These are phyloP conservation scores for Amphiprion ocellaris DNA, from an alignment of 2,113 vertebrate genomes.

Conservation along the genomic window DNA sequence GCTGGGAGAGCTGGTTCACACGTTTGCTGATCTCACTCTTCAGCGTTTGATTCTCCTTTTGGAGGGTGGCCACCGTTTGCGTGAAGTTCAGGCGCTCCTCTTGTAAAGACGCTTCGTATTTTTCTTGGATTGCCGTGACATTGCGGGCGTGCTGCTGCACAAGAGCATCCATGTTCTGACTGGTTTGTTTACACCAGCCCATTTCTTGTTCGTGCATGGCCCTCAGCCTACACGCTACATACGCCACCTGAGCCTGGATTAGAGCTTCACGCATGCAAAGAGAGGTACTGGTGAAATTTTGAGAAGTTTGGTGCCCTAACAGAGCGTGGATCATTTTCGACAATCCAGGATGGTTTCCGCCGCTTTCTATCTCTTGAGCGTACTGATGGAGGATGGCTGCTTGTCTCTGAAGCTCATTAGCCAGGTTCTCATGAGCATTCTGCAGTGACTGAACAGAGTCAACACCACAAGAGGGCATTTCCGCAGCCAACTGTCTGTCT, in stretches of 20 bases:
- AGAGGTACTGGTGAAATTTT: conserved; percentile 82
- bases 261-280: conserved; percentile 92
- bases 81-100: conserved; percentile 88
- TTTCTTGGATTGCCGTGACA: conserved; percentile 83
- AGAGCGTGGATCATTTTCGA: conserved; percentile 84
- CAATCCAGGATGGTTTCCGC: conserved; percentile 82
- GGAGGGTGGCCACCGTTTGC: conserved; percentile 82
- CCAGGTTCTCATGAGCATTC: conserved; percentile 87
- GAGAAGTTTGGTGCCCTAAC: conserved; percentile 77
- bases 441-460: conserved; percentile 81
- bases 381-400: conserved; percentile 87
- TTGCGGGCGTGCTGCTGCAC: conserved; percentile 87
- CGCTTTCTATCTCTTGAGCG: conserved; percentile 86
- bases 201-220: conserved; percentile 88
- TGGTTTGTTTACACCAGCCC: conserved; percentile 85
- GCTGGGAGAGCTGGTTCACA: conserved; percentile 81
- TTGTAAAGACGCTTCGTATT: conserved; percentile 88
- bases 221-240: conserved; percentile 89
- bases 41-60: conserved; percentile 88
- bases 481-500: conserved; percentile 72
- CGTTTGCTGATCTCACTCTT: conserved; percentile 85
- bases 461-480: conserved; percentile 54
- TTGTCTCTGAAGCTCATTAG: conserved; percentile 90
- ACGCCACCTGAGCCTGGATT: conserved; percentile 93
- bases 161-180: conserved; percentile 83